phyloP scores from a whole-genome alignment of 2,888 invertebrate species.

The Theodoxus fluviatilis region DNA sequence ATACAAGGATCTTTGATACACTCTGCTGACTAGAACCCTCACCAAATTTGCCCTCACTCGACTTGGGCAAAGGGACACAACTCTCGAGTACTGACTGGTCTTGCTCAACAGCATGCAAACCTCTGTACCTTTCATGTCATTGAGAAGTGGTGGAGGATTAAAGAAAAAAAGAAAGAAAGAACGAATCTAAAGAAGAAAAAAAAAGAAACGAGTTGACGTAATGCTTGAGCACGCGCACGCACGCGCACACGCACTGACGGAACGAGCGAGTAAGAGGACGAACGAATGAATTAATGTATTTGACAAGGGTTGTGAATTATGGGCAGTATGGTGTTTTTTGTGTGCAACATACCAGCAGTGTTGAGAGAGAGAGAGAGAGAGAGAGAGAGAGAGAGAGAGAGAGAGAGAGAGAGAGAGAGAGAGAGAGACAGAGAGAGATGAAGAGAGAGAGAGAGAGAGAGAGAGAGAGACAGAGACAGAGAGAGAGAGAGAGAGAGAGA shows the following conservation, averaged over 20 bases:
- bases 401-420: neutral
- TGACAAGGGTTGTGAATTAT: neutral
- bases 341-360: neutral
- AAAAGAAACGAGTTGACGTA: too few relatives aligned
- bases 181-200: too few relatives aligned
- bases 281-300: neutral
- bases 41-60: too few relatives aligned
- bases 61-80: too few relatives aligned
- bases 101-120: too few relatives aligned
- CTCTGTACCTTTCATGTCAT: too few relatives aligned
- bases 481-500: slow-evolving; percentile 18
- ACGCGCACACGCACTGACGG: neutral
- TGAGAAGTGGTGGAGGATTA: too few relatives aligned
- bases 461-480: neutral
- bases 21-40: too few relatives aligned
- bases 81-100: too few relatives aligned
- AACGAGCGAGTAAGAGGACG: neutral
- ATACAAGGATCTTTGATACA: too few relatives aligned
- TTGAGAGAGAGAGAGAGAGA: neutral
- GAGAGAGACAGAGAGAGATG: neutral
- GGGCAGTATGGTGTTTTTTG: neutral
- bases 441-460: neutral
- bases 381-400: slow-evolving; percentile 14
- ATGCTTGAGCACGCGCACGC: neutral
- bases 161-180: too few relatives aligned